Conservation (phyloP, 2,113 vertebrate genomes). For the Antennarius striatus region DNA sequence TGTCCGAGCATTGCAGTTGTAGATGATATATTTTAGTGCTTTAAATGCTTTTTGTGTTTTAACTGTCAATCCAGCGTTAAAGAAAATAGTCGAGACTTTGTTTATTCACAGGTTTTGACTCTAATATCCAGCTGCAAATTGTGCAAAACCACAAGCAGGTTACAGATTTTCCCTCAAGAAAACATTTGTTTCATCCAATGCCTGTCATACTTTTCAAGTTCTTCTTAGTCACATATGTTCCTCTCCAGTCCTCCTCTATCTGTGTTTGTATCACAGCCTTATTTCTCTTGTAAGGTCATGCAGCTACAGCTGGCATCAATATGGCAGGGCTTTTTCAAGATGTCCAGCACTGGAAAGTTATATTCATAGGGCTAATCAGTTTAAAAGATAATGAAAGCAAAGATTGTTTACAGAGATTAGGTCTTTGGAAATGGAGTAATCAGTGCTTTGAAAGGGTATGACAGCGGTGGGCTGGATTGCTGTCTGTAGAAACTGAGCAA, state of each 20-base stretch:
- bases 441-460: constrained; percentile 74
- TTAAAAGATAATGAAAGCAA: constrained; percentile 81
- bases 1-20: not conserved
- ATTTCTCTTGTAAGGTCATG: constrained; percentile 71
- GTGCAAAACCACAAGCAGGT: constrained; percentile 71
- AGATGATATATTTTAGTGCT: constrained; percentile 2
- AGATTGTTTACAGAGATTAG: constrained; percentile 81
- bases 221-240: constrained; percentile 53
- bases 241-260: constrained; percentile 47
- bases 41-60: not conserved
- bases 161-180: constrained; percentile 42
- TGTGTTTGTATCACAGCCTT: constrained; percentile 71
- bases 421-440: constrained; percentile 77
- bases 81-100: constrained; percentile 50
- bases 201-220: constrained; percentile 61
- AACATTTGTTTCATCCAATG: constrained; percentile 39
- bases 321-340: constrained; percentile 58
- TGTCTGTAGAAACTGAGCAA: constrained; percentile 59
- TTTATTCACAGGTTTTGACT: constrained; percentile 53
- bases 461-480: constrained; percentile 67
- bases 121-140: constrained; percentile 69
- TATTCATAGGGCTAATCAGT: constrained; percentile 77
- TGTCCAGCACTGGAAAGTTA: constrained; percentile 76
- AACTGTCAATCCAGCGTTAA: constrained; percentile 42
- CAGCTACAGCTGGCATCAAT: constrained; percentile 80